phyloP scores from a whole-genome alignment of 2,888 invertebrate genomes.

The Mechanitis messenoides region DNA sequence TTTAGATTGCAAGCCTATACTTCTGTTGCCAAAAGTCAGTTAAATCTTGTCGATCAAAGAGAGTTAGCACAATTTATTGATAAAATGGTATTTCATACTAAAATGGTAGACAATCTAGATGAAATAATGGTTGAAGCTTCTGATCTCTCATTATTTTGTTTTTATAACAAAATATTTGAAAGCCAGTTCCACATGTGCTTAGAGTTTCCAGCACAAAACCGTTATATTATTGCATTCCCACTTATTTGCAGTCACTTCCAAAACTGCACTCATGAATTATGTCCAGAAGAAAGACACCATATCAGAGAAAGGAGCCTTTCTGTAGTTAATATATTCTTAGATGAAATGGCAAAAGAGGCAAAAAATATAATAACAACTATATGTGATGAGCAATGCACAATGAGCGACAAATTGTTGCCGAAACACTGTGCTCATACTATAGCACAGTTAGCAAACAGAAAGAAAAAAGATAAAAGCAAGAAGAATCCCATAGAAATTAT shows the following conservation, averaged over 20 bases:
- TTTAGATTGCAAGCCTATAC: slow-evolving; percentile 96
- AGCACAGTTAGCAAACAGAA: slow-evolving; percentile 90
- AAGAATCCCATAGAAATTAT: slow-evolving; percentile 90
- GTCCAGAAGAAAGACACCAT: slow-evolving; percentile 98
- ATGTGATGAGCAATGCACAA: slow-evolving; percentile 97
- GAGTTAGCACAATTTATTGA: slow-evolving; percentile 95
- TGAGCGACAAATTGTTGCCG: slow-evolving; percentile 95
- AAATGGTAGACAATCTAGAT: slow-evolving; percentile 98
- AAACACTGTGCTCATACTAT: slow-evolving; percentile 96
- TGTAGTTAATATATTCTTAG: slow-evolving; percentile 97
- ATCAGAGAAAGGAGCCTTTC: slow-evolving; percentile 96
- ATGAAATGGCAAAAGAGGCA: slow-evolving; percentile 99
- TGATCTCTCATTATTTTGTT: slow-evolving; percentile 98
- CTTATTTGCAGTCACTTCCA: slow-evolving; percentile 98
- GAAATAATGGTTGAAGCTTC: slow-evolving; percentile 98
- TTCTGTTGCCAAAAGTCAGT: slow-evolving; percentile 87
- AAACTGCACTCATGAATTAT: slow-evolving; percentile 97
- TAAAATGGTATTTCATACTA: slow-evolving; percentile 96
- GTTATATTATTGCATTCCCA: slow-evolving; percentile 98
- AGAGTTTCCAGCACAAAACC: slow-evolving; percentile 98
- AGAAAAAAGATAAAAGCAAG: slow-evolving; percentile 94
- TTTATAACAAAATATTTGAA: slow-evolving; percentile 97
- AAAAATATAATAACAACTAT: slow-evolving; percentile 99
- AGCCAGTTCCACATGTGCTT: slow-evolving; percentile 99
- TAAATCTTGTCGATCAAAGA: slow-evolving; percentile 87